A percentile compares a stretch with the other conserved stretches of the same genome.
These are phyloP conservation scores for Cephonodes hylas DNA, from an alignment of 2,888 invertebrate genomes.

Conservation along the genomic window DNA sequence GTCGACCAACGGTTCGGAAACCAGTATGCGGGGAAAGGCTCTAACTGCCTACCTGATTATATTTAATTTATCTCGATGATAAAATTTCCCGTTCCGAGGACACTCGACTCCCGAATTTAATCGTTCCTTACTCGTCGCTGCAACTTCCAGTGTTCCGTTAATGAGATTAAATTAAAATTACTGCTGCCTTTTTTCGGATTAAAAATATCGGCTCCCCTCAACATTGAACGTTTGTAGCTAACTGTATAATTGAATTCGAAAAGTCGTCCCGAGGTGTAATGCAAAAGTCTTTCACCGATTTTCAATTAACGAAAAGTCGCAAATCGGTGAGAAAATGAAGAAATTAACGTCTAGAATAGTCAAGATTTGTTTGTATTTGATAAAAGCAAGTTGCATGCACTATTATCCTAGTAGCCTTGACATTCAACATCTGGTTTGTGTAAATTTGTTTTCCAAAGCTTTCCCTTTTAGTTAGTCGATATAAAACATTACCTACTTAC, in stretches of 20 bases:
- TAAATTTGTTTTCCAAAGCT: constrained; percentile 19
- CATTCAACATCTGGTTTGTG: neutral
- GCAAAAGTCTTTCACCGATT: neutral
- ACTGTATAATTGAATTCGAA: neutral
- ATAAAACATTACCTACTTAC: constrained; percentile 25
- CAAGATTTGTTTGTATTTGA: neutral
- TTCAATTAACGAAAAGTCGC: neutral
- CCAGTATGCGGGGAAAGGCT: constrained; percentile 56
- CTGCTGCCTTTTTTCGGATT: constrained; percentile 10
- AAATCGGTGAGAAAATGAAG: neutral
- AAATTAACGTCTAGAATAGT: neutral
- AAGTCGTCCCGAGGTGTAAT: neutral
- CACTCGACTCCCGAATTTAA: constrained; percentile 35
- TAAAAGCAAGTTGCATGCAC: neutral
- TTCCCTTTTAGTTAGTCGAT: constrained; percentile 33
- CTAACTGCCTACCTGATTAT: constrained; percentile 34
- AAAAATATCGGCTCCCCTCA: neutral
- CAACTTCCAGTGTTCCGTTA: constrained; percentile 13
- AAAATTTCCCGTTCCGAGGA: constrained; percentile 43
- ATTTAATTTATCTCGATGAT: constrained; percentile 49
- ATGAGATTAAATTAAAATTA: constrained; percentile 22
- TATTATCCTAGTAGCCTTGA: neutral
- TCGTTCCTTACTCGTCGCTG: constrained; percentile 20
- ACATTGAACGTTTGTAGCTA: neutral
- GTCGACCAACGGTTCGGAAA: constrained; percentile 73